Base-by-base conservation (phyloP, 2,113 vertebrate genomes). In the Microtus oregoni region DNA sequence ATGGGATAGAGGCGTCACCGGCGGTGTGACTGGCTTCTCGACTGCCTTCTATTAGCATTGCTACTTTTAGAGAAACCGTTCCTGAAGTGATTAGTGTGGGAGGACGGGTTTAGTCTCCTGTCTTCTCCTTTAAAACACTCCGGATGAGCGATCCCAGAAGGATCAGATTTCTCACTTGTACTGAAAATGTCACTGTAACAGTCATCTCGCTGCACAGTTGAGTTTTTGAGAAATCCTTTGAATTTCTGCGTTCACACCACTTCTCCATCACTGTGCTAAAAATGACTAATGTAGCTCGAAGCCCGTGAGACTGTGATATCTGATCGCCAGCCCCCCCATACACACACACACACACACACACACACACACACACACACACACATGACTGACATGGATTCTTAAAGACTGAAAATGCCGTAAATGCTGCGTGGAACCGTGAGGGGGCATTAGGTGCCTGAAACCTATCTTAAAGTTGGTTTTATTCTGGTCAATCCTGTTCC, bases 121-220 rank as follows among this genome's bases (percentile, higher is more conserved):
- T 98, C 98, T 98, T 97, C 97, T 98, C 97, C 91, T 86, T 98
- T 98, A 98, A 98, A 98, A 98, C 96, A 97, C 98, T 98, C 98
- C 81, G 96, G 98, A 98, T 96, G 98, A 98, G 97, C 97, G 98
- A 99, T 98, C 98, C 98, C 98, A 98, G 98, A 98, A 98, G 97
- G 98, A 98, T 98, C 98, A 96, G 98, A 98, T 98, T 98, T 98
- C 98, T 98, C 98, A 98, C 98, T 98, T 98, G 98, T 98, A 98
- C 98, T 97, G 98, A 98, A 99, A 99, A 99, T 99, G 98, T 98
- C 98, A 98, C 98, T 99, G 98, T 98, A 98, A 98, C 98, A 98
- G 24, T 98, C 98, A 98, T 98, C 98, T 99, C 98, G 98, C 98
- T 98, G 98, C 98, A 98, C 98, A 98, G 93, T 98, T 98, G 98